Percentiles rank a stretch among this genome's conserved stretches.
phyloP scores from a whole-genome alignment of 2,888 invertebrate species.

The Pteria penguin region DNA sequence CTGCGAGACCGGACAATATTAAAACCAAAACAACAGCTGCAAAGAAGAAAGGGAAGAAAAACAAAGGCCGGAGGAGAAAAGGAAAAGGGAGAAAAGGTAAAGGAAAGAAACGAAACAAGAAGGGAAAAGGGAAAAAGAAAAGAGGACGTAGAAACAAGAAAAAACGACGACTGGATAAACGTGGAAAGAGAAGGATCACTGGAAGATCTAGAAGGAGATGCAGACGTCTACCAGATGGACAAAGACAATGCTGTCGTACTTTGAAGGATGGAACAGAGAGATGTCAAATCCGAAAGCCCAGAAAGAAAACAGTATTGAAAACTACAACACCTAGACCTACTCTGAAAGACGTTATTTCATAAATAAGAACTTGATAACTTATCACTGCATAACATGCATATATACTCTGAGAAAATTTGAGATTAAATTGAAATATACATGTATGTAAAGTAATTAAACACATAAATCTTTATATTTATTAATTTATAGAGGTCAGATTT shows the following conservation, averaged over 20 bases:
- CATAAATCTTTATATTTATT: too few species aligned
- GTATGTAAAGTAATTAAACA: too few species aligned
- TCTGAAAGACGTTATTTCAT: too few species aligned
- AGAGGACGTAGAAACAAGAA: slow-evolving; percentile 37
- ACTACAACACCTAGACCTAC: background rate
- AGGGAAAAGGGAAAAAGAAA: slow-evolving; percentile 22
- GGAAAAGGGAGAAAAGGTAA: slow-evolving; percentile 27
- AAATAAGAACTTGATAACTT: too few species aligned
- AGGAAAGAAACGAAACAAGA: slow-evolving; percentile 18
- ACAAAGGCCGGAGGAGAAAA: slow-evolving; percentile 29
- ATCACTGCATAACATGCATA: too few species aligned
- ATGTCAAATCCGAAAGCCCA: slow-evolving; percentile 7
- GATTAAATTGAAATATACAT: too few species aligned
- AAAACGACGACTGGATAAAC: slow-evolving; percentile 33
- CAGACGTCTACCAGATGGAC: slow-evolving; percentile 14
- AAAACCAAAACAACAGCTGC: slow-evolving; percentile 34
- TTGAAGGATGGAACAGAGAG: slow-evolving; percentile 23
- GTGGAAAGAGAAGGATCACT: slow-evolving; percentile 36
- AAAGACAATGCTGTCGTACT: slow-evolving; percentile 16
- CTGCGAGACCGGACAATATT: background rate
- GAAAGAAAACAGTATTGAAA: background rate
- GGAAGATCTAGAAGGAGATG: slow-evolving; percentile 15
- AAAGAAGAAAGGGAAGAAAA: slow-evolving; percentile 24
- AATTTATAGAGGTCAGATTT: too few species aligned
- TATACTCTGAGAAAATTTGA: too few species aligned